phyloP scores from a whole-genome alignment of 2,113 vertebrate species.

The Cololabis saira region DNA sequence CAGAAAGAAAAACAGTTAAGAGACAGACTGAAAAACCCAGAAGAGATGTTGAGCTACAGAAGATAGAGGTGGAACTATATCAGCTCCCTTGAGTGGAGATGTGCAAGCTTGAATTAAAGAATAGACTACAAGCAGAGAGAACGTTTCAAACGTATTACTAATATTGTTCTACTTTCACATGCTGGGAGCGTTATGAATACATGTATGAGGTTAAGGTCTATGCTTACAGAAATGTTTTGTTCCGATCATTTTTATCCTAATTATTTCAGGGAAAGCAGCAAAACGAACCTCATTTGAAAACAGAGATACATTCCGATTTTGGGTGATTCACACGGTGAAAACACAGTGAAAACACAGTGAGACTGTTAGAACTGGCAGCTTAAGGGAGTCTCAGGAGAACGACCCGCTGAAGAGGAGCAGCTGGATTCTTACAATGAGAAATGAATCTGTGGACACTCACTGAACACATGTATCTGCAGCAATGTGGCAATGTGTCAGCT shows the following conservation, averaged over 20 bases:
- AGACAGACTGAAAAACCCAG: conserved; percentile 37
- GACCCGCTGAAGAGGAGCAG: conserved; percentile 64
- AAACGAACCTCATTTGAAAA: background rate
- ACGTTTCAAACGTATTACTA: conserved; percentile 6
- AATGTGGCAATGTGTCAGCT: background rate
- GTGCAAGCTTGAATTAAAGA: conserved; percentile 15
- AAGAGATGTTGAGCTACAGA: conserved; percentile 25
- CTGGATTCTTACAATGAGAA: conserved; percentile 69
- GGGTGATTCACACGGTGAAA: background rate
- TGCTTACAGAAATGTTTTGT: background rate
- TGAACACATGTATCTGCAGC: conserved; percentile 15
- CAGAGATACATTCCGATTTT: conserved; percentile 9
- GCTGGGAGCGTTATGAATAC: background rate
- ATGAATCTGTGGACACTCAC: conserved; percentile 51
- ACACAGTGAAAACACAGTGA: conserved; percentile 17
- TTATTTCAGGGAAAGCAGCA: background rate
- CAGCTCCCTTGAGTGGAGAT: conserved; percentile 34
- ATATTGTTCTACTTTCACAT: background rate
- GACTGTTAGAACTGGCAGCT: conserved; percentile 42
- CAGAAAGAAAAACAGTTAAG: conserved; percentile 29
- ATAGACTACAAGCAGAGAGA: background rate
- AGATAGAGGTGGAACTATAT: conserved; percentile 11
- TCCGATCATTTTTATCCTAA: background rate
- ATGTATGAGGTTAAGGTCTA: background rate
- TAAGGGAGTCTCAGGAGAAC: conserved; percentile 40